Evolutionary conservation across 1,140 invertebrate species (phyloP).

Genomic region (Aphis craccivora): DNA sequence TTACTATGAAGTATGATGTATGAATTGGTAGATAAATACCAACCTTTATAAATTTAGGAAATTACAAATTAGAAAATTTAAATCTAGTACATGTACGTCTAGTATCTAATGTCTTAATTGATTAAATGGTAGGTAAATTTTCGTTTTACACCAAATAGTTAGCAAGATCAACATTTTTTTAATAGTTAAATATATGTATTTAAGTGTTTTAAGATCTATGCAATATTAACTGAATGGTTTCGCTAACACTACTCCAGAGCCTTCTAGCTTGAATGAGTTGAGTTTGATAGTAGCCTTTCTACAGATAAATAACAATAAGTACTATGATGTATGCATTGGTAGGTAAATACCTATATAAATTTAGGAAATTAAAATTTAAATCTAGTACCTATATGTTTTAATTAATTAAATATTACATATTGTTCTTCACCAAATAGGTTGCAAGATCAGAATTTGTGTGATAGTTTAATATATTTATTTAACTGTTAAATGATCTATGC

Average conservation of each 20-base stretch:
- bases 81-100: not conserved
- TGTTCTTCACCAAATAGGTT: not conserved
- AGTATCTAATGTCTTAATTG: not conserved
- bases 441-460: not conserved
- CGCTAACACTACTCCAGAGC: slow-evolving; percentile 51
- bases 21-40: not conserved
- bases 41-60: not conserved
- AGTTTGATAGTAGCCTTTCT: slow-evolving; percentile 55
- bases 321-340: too few species aligned
- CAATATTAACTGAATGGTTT: slow-evolving; percentile 53
- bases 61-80: not conserved
- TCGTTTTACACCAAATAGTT: not conserved
- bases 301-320: not conserved
- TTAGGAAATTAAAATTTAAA: too few species aligned
- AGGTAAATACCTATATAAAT: too few species aligned
- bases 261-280: slow-evolving; percentile 30
- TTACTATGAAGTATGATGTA: not conserved
- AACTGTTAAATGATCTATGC: slow-evolving; percentile 4
- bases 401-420: not conserved
- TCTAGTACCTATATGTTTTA: not conserved
- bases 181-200: not conserved
- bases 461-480: slow-evolving; percentile 10
- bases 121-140: not conserved
- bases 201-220: not conserved
- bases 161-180: not conserved